These are phyloP conservation scores for Poeciliopsis turneri DNA, from an alignment of 2,797 vertebrate species.

Conservation along the genomic window DNA sequence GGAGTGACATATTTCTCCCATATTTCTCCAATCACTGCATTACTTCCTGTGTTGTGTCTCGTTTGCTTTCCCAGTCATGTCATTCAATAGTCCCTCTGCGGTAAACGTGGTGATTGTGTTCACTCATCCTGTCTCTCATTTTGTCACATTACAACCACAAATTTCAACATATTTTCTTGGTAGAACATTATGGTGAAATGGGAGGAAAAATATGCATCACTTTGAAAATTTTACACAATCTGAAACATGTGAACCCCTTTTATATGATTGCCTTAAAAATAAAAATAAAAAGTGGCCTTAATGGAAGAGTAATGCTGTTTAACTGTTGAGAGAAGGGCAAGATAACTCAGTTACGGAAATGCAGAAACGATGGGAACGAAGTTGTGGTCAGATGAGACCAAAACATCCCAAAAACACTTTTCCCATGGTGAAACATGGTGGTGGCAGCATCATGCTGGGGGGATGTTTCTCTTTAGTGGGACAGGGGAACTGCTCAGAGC, in stretches of 20 bases:
- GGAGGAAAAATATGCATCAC: neutral
- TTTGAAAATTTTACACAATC: neutral
- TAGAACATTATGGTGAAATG: neutral
- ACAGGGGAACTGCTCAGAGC: neutral
- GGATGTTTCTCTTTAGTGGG: neutral
- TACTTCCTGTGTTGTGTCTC: slow-evolving; percentile 15
- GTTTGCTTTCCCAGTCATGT: slow-evolving; percentile 22
- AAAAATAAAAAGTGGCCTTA: neutral
- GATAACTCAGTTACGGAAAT: neutral
- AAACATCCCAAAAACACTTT: neutral
- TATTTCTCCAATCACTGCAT: neutral
- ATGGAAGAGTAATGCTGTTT: neutral
- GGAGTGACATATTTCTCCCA: neutral
- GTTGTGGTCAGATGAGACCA: neutral
- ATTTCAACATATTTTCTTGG: neutral
- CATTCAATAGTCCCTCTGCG: slow-evolving; percentile 17
- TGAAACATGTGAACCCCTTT: neutral
- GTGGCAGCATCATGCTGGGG: neutral
- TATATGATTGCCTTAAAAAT: no score
- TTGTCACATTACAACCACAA: neutral
- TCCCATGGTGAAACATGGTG: neutral
- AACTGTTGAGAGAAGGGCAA: neutral
- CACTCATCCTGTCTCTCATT: slow-evolving; percentile 21
- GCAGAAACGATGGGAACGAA: neutral
- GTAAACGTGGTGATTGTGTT: slow-evolving; percentile 40